Evolutionary conservation across 2,113 vertebrate species (phyloP), one percentile per base, ranked within the genome.

Genomic region (Hymenochirus boettgeri): DNA sequence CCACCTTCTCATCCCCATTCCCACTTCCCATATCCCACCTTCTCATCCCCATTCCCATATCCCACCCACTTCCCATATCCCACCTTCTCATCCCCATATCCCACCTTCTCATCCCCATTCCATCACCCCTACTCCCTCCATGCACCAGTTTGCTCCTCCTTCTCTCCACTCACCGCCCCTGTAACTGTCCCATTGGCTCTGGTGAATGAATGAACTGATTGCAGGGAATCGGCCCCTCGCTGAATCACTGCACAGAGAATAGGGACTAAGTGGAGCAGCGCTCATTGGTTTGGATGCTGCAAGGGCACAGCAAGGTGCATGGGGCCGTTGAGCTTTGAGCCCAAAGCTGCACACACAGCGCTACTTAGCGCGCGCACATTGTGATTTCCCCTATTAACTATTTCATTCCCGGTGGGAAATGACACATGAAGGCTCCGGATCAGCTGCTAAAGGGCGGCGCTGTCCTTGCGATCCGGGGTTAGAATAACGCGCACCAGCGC

Each of bases 371-470:
- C 5, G 2, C 17, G n/a, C 23, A 60, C 10, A n/a, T n/a, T n/a
- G n/a, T n/a, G n/a, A n/a, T n/a, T n/a, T n/a, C n/a, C n/a, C n/a
- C n/a, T n/a, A n/a, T n/a, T n/a, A n/a, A n/a, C n/a, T n/a, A n/a
- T n/a, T n/a, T 5, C 39, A 52, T 10, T 50, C 48, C 19, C 22
- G 21, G 22, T 26, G 27, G 52, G 24, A 17, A 18, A 31, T 55
- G 52, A 31, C 23, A 55, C 17, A 27, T 37, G 11, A 50, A 47
- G n/a, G 63, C 54, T 54, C 63, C 23, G 62, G 8, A 47, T 31
- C 54, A 37, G 53, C 39, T 57, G 63, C 54, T 57, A 55, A 35
- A 48, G 65, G 65, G 47, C 56, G 65, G 55, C 56, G 56, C 60
- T 56, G 59, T 47, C 56, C 60, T 60, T 46, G n/a, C 21, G n/a